A percentile compares a stretch with the other conserved stretches of the same genome.
These are phyloP conservation scores for Trinorchestia longiramus DNA, from an alignment of 1,140 invertebrate species.

Conservation along the genomic window DNA sequence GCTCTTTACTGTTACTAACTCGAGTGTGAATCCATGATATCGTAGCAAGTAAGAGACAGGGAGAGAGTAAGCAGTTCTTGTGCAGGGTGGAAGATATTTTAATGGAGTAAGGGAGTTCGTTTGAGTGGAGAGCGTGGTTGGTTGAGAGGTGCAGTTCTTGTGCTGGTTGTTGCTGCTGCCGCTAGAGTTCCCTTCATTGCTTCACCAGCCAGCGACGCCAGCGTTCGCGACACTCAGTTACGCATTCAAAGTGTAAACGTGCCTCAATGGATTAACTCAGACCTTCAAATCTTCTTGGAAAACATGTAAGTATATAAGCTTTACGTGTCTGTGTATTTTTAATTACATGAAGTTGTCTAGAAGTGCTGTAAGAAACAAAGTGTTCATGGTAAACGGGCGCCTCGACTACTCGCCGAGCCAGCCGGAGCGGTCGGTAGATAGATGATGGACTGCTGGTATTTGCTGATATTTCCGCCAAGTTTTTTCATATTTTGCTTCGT, in stretches of 20 bases:
- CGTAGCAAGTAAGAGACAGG: neutral
- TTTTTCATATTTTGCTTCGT: neutral
- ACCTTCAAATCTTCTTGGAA: slow-evolving; percentile 63
- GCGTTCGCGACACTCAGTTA: slow-evolving; percentile 64
- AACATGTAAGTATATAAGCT: slow-evolving; percentile 64
- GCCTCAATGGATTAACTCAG: slow-evolving; percentile 62
- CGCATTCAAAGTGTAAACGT: slow-evolving; percentile 63
- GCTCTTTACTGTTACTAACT: neutral
- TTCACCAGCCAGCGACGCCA: slow-evolving; percentile 63
- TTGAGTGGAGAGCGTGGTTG: slow-evolving; percentile 59
- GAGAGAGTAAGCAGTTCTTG: slow-evolving; percentile 31
- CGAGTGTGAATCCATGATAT: neutral
- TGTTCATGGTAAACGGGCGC: slow-evolving; percentile 61
- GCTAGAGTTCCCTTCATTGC: slow-evolving; percentile 64
- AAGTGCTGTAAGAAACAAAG: slow-evolving; percentile 60
- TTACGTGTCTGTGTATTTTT: slow-evolving; percentile 51
- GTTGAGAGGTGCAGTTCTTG: slow-evolving; percentile 62
- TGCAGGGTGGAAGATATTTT: slow-evolving; percentile 12
- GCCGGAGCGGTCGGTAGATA: slow-evolving; percentile 60
- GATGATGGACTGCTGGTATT: slow-evolving; percentile 56
- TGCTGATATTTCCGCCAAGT: slow-evolving; percentile 31
- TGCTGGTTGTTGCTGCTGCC: slow-evolving; percentile 63
- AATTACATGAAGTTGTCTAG: neutral
- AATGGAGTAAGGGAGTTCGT: slow-evolving; percentile 56
- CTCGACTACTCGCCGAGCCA: slow-evolving; percentile 61